Evolutionary conservation across 1,140 invertebrate genomes (phyloP).

Genomic region (Polyergus mexicanus): DNA sequence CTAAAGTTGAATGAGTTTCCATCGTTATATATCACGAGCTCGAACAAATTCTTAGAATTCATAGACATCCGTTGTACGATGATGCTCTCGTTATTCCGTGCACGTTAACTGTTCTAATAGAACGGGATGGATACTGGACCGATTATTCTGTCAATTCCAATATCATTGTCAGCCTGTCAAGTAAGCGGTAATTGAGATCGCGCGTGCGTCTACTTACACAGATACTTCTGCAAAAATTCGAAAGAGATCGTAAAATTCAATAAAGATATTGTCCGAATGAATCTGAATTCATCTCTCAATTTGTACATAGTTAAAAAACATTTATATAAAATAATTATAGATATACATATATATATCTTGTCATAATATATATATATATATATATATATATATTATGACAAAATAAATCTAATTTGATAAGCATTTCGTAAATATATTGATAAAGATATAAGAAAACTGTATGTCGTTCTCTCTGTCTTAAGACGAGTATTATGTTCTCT

Average conservation of each 20-base stretch:
- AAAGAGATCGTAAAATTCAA: slow-evolving; percentile 5
- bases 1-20: background rate
- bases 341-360: background rate
- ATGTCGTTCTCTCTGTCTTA: too few species aligned
- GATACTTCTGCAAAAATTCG: background rate
- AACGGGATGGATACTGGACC: slow-evolving; percentile 49
- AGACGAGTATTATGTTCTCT: background rate
- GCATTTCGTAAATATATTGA: background rate
- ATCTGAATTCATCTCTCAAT: too few species aligned
- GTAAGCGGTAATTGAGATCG: background rate
- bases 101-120: slow-evolving; percentile 55
- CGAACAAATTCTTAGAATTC: slow-evolving; percentile 44
- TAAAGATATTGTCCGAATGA: background rate
- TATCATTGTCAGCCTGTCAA: slow-evolving; percentile 25
- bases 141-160: slow-evolving; percentile 52
- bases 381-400: background rate
- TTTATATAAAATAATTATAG: too few species aligned
- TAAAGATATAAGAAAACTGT: too few species aligned
- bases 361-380: too few species aligned
- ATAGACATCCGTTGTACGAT: background rate
- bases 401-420: slow-evolving; percentile 7
- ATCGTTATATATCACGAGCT: background rate
- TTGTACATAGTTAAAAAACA: too few species aligned
- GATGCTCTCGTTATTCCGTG: slow-evolving; percentile 3
- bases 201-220: background rate